A percentile compares a stretch with the other conserved stretches of the same genome.
phyloP scores from a whole-genome alignment of 2,113 vertebrate genomes.

The Strigops habroptila region DNA sequence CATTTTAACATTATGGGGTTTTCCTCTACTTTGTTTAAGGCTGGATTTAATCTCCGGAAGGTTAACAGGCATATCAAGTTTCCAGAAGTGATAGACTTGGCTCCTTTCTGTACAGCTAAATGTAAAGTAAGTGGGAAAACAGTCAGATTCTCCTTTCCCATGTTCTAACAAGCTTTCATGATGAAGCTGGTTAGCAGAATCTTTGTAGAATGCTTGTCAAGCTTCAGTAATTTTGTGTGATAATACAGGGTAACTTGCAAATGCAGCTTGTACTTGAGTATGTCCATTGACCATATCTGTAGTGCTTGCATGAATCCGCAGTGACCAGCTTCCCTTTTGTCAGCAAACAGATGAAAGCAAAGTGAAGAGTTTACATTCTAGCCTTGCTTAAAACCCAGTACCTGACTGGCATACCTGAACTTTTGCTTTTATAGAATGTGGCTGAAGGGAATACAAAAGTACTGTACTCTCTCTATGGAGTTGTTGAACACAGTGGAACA shows the following conservation, averaged over 20 bases:
- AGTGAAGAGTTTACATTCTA: not conserved
- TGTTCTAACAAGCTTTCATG: not conserved
- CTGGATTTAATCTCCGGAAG: slow-evolving; percentile 90
- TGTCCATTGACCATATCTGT: fast-evolving
- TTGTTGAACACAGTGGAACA: slow-evolving; percentile 95
- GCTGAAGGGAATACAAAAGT: slow-evolving; percentile 76
- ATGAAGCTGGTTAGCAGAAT: not conserved
- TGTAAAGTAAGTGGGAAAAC: slow-evolving; percentile 85
- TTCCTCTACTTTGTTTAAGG: slow-evolving; percentile 68
- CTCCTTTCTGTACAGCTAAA: slow-evolving; percentile 88
- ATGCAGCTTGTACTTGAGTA: not conserved
- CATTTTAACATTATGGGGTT: not conserved
- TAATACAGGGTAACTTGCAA: not conserved
- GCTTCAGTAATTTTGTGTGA: not conserved
- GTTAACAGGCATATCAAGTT: slow-evolving; percentile 91
- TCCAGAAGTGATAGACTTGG: slow-evolving; percentile 89
- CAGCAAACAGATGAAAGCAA: not conserved
- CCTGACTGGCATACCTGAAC: not conserved
- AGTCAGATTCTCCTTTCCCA: not conserved
- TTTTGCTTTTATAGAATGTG: slow-evolving; percentile 73
- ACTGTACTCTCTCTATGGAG: slow-evolving; percentile 89
- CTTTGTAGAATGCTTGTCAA: not conserved
- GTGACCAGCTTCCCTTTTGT: not conserved
- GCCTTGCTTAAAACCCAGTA: not conserved
- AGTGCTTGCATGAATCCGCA: not conserved